Evolutionary conservation across 1,140 invertebrate species (phyloP), one percentile per base, ranked within the genome.

Genomic region (Amyelois transitella): DNA sequence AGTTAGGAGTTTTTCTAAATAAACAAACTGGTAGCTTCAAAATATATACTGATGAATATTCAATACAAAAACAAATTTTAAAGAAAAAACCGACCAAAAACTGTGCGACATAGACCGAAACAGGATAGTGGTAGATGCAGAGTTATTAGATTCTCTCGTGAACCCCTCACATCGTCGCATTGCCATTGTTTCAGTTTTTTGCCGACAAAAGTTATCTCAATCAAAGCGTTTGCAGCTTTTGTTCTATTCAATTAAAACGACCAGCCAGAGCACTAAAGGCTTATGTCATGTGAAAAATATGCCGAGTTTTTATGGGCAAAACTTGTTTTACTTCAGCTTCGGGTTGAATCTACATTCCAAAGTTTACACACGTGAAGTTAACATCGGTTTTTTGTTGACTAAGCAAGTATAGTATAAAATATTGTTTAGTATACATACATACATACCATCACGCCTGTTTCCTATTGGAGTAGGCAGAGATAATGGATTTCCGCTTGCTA

Each of bases 141-240:
- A 38, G 12, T 38, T 38, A 1, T 38, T 38, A 14, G 12, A 2
- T 38, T 38, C 32, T 14, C 17, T 12, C 10, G 28, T 38, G 12
- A 38, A n/a, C 12, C 32, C 4, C 12, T 38, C 28, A 8, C 17
- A 14, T 38, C 32, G 32, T 38, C 12, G 32, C 5, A 14, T 38
- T 1, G 32, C 32, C 18, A 48, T 48, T 48, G 45, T 48, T 21
- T 48, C n/a, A 19, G 19, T 2, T 48, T 48, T 48, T 48, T 48
- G 45, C n/a, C n/a, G 19, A 48, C 19, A 5, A 10, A 47, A 21
- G 18, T 20, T 20, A 21, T 21, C 19, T 14, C 20, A 43, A 43
- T 43, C 18, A 3, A 6, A 48, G 45, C 10, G 4, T 48, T 48
- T 48, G 8, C 6, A 48, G 45, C 10, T n/a, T 48, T 48, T 48